phyloP scores from a whole-genome alignment of 1,140 invertebrate species.

The Pseudomyrmex dendroicus region DNA sequence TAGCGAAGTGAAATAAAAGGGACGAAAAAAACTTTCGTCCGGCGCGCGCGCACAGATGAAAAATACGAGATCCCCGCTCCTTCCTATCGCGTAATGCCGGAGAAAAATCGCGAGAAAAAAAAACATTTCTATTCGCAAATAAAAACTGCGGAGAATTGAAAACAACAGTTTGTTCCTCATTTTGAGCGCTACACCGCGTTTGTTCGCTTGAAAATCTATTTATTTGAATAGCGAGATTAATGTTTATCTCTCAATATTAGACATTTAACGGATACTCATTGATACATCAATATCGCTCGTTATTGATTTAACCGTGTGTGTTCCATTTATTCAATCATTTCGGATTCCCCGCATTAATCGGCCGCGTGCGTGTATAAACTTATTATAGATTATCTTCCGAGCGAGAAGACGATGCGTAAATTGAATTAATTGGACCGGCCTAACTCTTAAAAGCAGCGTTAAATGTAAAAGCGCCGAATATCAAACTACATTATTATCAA shows the following conservation, averaged over 20 bases:
- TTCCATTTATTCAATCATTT: neutral
- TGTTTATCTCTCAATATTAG: neutral
- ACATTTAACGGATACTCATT: slow-evolving; percentile 16
- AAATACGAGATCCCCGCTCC: neutral
- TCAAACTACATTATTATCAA: neutral
- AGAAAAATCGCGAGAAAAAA: slow-evolving; percentile 2
- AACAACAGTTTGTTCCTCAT: too few relatives aligned
- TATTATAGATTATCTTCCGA: neutral
- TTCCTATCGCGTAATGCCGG: neutral
- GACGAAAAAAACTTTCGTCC: neutral
- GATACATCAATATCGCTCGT: slow-evolving; percentile 18
- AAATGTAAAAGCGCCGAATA: slow-evolving; percentile 1
- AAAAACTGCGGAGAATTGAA: too few relatives aligned
- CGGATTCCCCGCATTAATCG: neutral
- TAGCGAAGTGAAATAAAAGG: neutral
- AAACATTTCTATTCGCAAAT: neutral
- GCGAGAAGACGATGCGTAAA: neutral
- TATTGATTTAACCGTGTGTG: neutral
- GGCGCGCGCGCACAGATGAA: neutral
- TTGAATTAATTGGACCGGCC: neutral
- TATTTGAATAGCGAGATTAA: slow-evolving; percentile 35
- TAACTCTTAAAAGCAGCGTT: neutral
- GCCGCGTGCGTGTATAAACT: too few relatives aligned
- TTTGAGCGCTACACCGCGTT: too few relatives aligned
- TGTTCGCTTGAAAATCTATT: too few relatives aligned